Percentiles rank a stretch among this genome's conserved stretches.
phyloP scores from a whole-genome alignment of 2,797 vertebrate genomes.

The Buceros bicornis region DNA sequence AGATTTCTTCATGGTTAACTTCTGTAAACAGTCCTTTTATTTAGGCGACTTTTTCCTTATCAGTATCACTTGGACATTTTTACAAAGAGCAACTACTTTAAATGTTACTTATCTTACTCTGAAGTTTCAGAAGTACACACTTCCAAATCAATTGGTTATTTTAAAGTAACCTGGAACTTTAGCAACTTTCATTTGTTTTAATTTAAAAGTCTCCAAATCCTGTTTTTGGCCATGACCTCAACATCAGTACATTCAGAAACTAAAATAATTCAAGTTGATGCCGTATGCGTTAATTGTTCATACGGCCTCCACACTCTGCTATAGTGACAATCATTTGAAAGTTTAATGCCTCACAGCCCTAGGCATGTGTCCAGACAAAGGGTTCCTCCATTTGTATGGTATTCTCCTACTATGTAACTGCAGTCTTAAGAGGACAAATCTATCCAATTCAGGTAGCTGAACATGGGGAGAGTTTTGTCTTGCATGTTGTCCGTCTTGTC shows the following conservation, averaged over 20 bases:
- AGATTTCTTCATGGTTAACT: no score
- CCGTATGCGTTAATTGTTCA: not conserved
- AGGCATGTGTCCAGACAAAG: not conserved
- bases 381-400: not conserved
- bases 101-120: not conserved
- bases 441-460: not conserved
- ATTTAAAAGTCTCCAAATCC: not conserved
- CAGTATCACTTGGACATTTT: not conserved
- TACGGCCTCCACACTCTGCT: not conserved
- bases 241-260: not conserved
- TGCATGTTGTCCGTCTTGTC: not conserved
- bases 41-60: not conserved
- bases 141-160: not conserved
- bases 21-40: no score
- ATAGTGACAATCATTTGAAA: not conserved
- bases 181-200: not conserved
- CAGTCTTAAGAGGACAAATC: not conserved
- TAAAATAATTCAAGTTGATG: not conserved
- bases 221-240: not conserved
- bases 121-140: not conserved
- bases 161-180: not conserved
- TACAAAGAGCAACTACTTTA: not conserved
- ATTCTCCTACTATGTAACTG: not conserved
- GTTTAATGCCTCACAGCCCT: not conserved
- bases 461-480: not conserved